Base-by-base conservation (phyloP, 2,797 vertebrate species). In the Danio albolineatus region DNA sequence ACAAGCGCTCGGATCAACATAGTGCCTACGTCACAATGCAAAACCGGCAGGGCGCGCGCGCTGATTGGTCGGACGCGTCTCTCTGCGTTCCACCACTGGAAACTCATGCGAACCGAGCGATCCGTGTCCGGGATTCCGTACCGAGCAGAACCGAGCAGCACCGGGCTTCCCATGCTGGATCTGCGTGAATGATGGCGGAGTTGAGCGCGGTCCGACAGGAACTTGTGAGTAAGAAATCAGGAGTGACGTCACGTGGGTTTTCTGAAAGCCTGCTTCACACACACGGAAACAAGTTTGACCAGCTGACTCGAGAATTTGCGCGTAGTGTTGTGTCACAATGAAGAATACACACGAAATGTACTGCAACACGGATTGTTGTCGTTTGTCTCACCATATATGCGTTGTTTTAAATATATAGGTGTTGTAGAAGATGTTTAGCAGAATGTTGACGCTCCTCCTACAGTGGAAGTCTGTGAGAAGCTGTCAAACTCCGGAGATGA, bases 151-250 rank as follows among this genome's bases (percentile, higher is more conserved):
- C 38, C 71, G 19, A 19, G 9, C 8, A 14, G 4, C 28, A 28
- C 28, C 39, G 46, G 60, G 12, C 48, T 46, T 38, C 5, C 8
- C 36, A n/a, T 6, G 16, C 44, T 48, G 78, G 46, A 79, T 82
- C 67, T 76, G 77, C 54, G 56, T 76, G 77, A 92, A 94, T 95
- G 92, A 97, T 98, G 97, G 95, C 96, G 90, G 96, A 95, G 57
- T 88, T 93, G 57, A 90, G 88, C 85, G 88, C 94, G 0, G 92
- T 92, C 81, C 90, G 89, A 69, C 92, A 94, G 85, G 92, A 93
- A 79, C 88, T 91, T 85, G 96, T 97, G 87, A 96, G 95, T 92
- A 17, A 14, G 41, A 17, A 2, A 44, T 69, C 6, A 41, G 19
- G 39, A 60, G 28, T 64, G 73, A 49, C 70, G 70, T 84, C 86